Percentiles rank a stretch among this genome's conserved stretches.
These are phyloP conservation scores for Trichogramma pretiosum DNA, from an alignment of 1,140 invertebrate species.

Conservation along the genomic window DNA sequence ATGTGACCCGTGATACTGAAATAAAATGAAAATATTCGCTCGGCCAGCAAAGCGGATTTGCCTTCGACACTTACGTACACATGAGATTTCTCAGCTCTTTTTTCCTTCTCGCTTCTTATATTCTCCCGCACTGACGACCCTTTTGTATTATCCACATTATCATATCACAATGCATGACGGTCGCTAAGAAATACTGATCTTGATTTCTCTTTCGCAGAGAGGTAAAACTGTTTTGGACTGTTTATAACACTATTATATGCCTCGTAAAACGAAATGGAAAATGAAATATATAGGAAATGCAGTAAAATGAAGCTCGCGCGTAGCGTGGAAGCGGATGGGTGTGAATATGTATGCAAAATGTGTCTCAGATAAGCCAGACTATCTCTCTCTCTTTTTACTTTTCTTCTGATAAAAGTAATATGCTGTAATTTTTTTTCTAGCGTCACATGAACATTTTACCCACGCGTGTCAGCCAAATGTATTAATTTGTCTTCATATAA, in stretches of 20 bases:
- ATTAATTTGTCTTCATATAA: too few species aligned
- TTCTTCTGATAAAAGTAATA: too few species aligned
- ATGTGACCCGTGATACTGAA: background rate
- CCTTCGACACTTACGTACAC: conserved; percentile 8
- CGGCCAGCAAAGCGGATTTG: conserved; percentile 7
- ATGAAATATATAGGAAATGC: conserved; percentile 9
- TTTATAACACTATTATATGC: conserved; percentile 16
- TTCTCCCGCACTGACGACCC: too few species aligned
- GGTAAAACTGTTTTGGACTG: conserved; percentile 5
- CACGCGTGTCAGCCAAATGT: too few species aligned
- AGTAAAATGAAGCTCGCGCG: too few species aligned
- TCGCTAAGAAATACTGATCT: too few species aligned
- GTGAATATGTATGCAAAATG: background rate
- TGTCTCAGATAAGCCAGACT: background rate
- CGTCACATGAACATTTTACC: too few species aligned
- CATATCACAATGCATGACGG: conserved; percentile 16
- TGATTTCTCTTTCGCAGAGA: too few species aligned
- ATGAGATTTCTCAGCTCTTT: background rate
- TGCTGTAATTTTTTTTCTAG: too few species aligned
- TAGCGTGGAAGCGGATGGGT: too few species aligned
- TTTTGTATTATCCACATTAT: conserved; percentile 7
- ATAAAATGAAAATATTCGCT: conserved; percentile 4
- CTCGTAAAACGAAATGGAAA: conserved; percentile 18
- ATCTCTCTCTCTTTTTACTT: too few species aligned
- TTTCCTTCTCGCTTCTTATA: background rate